Base-by-base conservation (phyloP, 2,113 vertebrate genomes). In the Donacobius atricapilla region DNA sequence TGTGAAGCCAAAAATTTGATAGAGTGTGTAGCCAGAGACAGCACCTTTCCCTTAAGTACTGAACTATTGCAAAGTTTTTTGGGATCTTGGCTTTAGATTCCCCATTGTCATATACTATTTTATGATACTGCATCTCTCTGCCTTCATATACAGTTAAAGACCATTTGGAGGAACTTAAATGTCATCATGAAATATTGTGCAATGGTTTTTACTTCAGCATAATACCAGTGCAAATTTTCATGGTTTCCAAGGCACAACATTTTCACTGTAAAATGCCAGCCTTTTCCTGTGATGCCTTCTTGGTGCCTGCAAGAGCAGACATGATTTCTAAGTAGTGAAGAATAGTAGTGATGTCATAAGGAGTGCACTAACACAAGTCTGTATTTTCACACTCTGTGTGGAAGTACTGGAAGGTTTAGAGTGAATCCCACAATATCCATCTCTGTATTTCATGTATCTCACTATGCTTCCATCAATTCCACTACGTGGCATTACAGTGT, bases 391-490 rank as follows among this genome's bases (percentile, higher is more conserved):
- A 8, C 35, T 24, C 6, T 60, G 2, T 14, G 7, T 33, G 39
- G 14, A 68, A 47, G 9, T 51, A 54, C 24, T 7, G 44, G 21
- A 20, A 87, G 22, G 16, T 33, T 69, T 40, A 73, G 24, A 28
- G 13, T 2, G 1, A 66, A 33, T 4, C 8, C 10, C 53, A 48
- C 4, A 6, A 13, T 24, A 33, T 21, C 23, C 5, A 35, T 73
- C 33, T 50, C 14, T 20, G 10, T 44, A 53, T 31, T 13, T 30
- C 24, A 24, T 3, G 5, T 47, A 24, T 15, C 30, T 83, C 30
- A 44, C 2, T 11, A 2, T 0, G 0, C 2, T 27, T 70, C 31
- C 42, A 6, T 11, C 2, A 1, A 7, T 24, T 83, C 22, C 9
- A 9, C 31, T 48, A 9, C 22, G 7, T 1, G 0, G 3, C 19